These are phyloP conservation scores for Tragelaphus imberbis DNA, from an alignment of 2,113 vertebrate genomes.

Conservation along the genomic window DNA sequence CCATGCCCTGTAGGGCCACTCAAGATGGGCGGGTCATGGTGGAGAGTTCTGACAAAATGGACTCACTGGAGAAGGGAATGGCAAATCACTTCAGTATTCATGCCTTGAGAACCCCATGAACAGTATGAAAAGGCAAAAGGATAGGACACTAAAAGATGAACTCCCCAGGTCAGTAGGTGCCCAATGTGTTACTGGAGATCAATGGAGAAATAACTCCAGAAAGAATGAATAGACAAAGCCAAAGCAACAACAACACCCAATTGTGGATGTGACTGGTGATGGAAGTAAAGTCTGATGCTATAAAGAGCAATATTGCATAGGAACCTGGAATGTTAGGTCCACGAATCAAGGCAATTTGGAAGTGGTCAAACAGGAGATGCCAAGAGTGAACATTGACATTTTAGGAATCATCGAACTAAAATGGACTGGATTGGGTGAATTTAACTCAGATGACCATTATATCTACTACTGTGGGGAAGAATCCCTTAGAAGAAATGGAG, in stretches of 20 bases:
- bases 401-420: background rate
- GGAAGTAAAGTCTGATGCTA: fast-evolving
- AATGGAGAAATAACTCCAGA: background rate
- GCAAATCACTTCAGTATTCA: background rate
- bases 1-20: background rate
- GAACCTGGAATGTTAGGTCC: background rate
- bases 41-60: background rate
- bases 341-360: background rate
- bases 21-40: background rate
- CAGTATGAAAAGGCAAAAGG: background rate
- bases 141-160: background rate
- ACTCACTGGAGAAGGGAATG: background rate
- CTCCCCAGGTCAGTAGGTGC: background rate
- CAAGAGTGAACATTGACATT: background rate
- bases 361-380: background rate
- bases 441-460: background rate
- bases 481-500: background rate
- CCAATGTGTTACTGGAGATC: background rate
- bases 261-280: background rate
- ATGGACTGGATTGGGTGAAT: background rate
- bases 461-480: background rate
- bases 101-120: background rate
- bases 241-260: background rate
- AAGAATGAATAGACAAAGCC: background rate
- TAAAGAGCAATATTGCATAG: background rate